A percentile compares a stretch with the other conserved stretches of the same genome.
Evolutionary conservation across 2,113 vertebrate genomes (phyloP).

Genomic region (Nycticorax nycticorax): DNA sequence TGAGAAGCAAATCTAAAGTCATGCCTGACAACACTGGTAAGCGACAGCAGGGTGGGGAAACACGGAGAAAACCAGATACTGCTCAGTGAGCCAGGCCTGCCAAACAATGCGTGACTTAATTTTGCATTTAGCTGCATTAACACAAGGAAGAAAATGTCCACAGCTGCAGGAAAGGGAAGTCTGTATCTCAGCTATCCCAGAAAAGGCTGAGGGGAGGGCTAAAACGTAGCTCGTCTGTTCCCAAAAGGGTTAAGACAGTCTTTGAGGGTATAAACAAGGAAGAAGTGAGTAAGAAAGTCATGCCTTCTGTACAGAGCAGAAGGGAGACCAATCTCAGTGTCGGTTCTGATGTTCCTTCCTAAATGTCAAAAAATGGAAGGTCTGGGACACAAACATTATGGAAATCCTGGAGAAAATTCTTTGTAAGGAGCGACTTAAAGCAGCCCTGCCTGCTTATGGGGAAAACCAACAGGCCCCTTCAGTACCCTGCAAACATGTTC

Average conservation of each 20-base stretch:
- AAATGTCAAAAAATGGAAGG: not conserved
- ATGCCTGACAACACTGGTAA: not conserved
- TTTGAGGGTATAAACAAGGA: not conserved
- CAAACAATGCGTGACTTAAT: not conserved
- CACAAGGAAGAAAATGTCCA: not conserved
- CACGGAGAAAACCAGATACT: rapidly evolving
- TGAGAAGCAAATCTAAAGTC: not conserved
- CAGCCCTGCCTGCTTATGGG: not conserved
- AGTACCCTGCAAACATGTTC: not conserved
- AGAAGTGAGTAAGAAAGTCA: not conserved
- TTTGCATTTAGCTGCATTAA: not conserved
- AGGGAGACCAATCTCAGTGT: no score
- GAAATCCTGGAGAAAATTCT: not conserved
- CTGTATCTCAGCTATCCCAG: not conserved
- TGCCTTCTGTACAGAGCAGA: not conserved
- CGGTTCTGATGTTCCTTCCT: not conserved
- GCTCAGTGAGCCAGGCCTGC: not conserved
- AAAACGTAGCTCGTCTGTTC: not conserved
- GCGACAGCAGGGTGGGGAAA: not conserved
- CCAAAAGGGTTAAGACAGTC: not conserved
- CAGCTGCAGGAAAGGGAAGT: not conserved
- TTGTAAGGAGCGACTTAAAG: not conserved
- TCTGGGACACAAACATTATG: not conserved
- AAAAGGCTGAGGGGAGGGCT: not conserved
- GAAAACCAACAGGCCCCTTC: not conserved